Evolutionary conservation across 1,140 invertebrate species (phyloP).

Genomic region (Zaprionus taronus): DNA sequence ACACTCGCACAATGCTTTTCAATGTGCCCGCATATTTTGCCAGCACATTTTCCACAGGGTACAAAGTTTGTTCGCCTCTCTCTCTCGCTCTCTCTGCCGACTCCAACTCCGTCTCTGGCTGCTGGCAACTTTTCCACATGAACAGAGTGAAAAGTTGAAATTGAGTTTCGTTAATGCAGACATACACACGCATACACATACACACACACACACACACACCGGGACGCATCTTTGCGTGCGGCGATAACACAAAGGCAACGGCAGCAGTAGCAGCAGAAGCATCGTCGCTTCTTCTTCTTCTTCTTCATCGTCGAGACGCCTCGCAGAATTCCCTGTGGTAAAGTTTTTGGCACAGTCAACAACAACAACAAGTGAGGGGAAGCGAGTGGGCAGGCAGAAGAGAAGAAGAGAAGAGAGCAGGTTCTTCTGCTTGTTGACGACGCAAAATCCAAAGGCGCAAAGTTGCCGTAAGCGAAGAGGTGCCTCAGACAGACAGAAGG

Average conservation of each 20-base stretch:
- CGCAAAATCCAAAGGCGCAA: slow-evolving; percentile 50
- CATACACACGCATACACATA: slow-evolving; percentile 36
- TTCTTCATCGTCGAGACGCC: slow-evolving; percentile 27
- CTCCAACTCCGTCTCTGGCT: slow-evolving; percentile 18
- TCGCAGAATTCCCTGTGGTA: slow-evolving; percentile 48
- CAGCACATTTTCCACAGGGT: slow-evolving; percentile 17
- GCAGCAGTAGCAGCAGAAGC: slow-evolving; percentile 3
- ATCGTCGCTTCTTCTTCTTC: slow-evolving; percentile 6
- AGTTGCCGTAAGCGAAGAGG: slow-evolving; percentile 49
- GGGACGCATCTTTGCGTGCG: slow-evolving; percentile 38
- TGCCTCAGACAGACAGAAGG: slow-evolving; percentile 31
- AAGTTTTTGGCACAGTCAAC: slow-evolving; percentile 55
- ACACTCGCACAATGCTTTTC: not conserved
- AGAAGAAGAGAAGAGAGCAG: not conserved
- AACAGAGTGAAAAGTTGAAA: slow-evolving; percentile 69
- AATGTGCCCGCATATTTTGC: not conserved
- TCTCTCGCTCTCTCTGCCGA: not conserved
- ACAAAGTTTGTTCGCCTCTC: slow-evolving; percentile 41
- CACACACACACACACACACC: not conserved
- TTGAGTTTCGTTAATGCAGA: slow-evolving; percentile 67
- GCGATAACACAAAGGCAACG: slow-evolving; percentile 38
- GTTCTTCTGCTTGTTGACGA: slow-evolving; percentile 46
- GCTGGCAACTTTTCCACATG: slow-evolving; percentile 64
- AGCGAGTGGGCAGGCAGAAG: not conserved
- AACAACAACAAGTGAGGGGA: slow-evolving; percentile 23